Percentiles rank a stretch among this genome's conserved stretches.
Evolutionary conservation across 2,797 vertebrate genomes (phyloP).

Genomic region (Sebastes cheni): DNA sequence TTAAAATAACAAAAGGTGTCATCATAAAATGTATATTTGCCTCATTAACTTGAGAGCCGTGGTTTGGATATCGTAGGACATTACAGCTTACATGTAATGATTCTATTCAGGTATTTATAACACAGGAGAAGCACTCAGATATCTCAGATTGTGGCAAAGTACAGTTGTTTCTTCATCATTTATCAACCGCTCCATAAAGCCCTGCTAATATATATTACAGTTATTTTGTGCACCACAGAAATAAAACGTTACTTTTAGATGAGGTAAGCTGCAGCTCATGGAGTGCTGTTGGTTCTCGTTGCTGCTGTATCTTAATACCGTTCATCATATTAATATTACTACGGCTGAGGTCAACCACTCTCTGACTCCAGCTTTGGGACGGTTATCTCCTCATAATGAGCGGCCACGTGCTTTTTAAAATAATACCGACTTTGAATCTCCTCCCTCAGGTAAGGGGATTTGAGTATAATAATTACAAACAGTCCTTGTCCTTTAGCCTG

Average conservation of each 20-base stretch:
- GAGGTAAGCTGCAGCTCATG: background rate
- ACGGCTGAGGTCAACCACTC: conserved; percentile 1
- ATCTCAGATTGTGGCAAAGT: background rate
- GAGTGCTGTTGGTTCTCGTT: background rate
- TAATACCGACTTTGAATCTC: background rate
- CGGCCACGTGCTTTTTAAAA: background rate
- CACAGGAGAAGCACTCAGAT: background rate
- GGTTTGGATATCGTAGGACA: background rate
- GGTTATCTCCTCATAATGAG: background rate
- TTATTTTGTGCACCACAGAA: background rate
- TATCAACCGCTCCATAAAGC: background rate
- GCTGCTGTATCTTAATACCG: background rate
- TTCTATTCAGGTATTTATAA: background rate
- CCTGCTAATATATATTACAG: background rate
- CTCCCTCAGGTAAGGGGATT: background rate
- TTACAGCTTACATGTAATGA: background rate
- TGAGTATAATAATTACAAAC: background rate
- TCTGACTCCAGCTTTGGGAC: background rate
- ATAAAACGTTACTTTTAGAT: background rate
- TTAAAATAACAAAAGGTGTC: background rate
- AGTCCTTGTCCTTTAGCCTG: background rate
- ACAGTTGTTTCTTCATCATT: background rate
- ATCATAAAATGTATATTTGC: background rate
- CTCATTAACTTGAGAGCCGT: background rate
- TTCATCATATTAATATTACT: background rate